phyloP scores from a whole-genome alignment of 2,797 vertebrate genomes.

The Gorsachius magnificus region DNA sequence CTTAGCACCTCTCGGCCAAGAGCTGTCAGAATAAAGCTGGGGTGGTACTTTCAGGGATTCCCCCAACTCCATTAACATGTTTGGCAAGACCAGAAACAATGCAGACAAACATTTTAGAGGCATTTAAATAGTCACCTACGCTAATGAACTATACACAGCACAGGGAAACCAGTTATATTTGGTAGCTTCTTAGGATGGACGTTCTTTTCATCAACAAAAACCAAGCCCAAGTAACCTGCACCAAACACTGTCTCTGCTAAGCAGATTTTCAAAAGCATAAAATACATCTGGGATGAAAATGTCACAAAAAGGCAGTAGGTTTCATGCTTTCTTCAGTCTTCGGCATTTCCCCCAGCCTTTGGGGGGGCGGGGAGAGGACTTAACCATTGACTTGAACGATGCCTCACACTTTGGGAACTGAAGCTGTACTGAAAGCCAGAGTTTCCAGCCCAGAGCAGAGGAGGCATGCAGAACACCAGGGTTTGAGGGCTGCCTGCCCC shows the following conservation, averaged over 20 bases:
- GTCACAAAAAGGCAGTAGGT: not conserved
- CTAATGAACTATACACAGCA: not conserved
- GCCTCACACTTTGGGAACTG: not conserved
- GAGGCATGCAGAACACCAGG: not conserved
- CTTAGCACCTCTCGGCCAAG: not conserved
- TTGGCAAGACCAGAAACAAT: not conserved
- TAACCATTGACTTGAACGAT: not conserved
- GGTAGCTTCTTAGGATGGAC: not conserved
- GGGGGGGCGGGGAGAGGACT: not conserved
- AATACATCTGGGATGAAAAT: not conserved
- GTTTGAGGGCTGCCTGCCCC: not conserved
- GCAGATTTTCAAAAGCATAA: not conserved
- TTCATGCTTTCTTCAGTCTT: not conserved
- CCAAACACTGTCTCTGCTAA: not conserved
- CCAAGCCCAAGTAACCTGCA: not conserved
- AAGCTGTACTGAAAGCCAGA: not conserved
- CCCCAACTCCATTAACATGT: accelerated
- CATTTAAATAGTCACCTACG: not conserved
- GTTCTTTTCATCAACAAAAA: not conserved
- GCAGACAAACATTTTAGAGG: not conserved
- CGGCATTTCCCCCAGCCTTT: not conserved
- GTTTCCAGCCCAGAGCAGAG: not conserved
- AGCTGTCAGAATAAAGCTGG: not conserved
- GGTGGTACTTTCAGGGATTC: accelerated
- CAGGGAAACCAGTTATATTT: not conserved